These are phyloP conservation scores for Ferdinandea cuprea DNA, from an alignment of 2,888 invertebrate species.

Conservation along the genomic window DNA sequence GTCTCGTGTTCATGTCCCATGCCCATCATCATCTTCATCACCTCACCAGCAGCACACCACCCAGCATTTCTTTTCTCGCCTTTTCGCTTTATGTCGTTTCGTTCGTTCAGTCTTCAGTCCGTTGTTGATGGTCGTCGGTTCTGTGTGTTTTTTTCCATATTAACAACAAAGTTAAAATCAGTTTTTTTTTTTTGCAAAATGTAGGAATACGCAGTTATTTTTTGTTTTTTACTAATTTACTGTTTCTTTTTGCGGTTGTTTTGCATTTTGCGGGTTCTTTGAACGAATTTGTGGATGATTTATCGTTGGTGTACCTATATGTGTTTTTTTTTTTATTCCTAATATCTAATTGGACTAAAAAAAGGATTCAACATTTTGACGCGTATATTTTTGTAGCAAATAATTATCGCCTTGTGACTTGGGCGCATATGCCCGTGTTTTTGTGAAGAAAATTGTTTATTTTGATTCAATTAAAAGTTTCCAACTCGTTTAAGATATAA, in stretches of 20 bases:
- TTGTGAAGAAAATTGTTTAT: conserved; percentile 14
- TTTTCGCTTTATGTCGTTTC: conserved; percentile 26
- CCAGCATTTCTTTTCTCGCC: conserved; percentile 20
- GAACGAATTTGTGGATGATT: not conserved
- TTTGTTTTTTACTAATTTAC: not conserved
- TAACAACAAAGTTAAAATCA: not conserved
- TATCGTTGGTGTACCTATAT: not conserved
- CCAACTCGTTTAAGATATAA: not conserved
- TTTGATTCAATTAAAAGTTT: not conserved
- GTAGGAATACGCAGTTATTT: conserved; percentile 1
- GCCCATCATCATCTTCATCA: conserved; percentile 1
- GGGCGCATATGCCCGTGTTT: conserved; percentile 15
- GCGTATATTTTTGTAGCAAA: conserved; percentile 33
- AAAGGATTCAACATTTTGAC: not conserved
- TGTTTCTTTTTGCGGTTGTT: too few species aligned
- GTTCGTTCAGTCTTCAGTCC: conserved; percentile 15
- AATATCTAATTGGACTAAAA: conserved; percentile 1
- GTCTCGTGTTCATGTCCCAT: not conserved
- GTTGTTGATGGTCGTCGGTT: conserved; percentile 40
- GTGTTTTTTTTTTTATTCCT: too few species aligned
- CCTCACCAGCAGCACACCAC: not conserved
- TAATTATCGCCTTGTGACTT: conserved; percentile 2
- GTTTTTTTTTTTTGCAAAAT: not conserved
- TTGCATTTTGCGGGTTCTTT: not conserved
- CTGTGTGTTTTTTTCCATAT: not conserved